phyloP scores from a whole-genome alignment of 2,113 vertebrate genomes.

The Pelecanoides urinatrix region DNA sequence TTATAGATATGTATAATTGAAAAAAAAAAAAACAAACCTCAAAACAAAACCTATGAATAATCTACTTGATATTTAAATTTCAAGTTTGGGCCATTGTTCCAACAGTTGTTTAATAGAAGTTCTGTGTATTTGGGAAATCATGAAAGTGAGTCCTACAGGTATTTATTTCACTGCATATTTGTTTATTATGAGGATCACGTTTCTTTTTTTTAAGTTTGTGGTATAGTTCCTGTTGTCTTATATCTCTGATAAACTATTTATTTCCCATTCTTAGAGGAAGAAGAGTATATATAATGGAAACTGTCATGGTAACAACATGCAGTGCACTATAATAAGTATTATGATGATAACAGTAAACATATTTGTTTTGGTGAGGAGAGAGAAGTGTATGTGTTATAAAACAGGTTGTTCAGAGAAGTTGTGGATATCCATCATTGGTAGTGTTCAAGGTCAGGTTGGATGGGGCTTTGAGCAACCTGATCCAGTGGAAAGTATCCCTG shows the following conservation, averaged over 20 bases:
- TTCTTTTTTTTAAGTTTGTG: background rate
- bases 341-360: background rate
- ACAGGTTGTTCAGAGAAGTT: background rate
- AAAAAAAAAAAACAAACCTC: background rate
- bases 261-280: background rate
- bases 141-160: background rate
- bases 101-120: background rate
- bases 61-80: background rate
- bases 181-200: background rate
- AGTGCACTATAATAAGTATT: background rate
- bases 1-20: background rate
- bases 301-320: background rate
- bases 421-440: background rate
- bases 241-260: background rate
- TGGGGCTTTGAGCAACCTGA: background rate
- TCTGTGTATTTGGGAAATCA: background rate
- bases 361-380: background rate
- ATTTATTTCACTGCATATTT: background rate
- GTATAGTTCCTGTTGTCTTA: background rate
- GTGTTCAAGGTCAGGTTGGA: background rate
- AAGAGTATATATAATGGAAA: background rate
- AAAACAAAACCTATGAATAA: background rate
- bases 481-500: background rate
- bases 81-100: background rate
- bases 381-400: background rate